Conservation (phyloP, 1,140 invertebrate species). For the Euborellia annulipes region DNA sequence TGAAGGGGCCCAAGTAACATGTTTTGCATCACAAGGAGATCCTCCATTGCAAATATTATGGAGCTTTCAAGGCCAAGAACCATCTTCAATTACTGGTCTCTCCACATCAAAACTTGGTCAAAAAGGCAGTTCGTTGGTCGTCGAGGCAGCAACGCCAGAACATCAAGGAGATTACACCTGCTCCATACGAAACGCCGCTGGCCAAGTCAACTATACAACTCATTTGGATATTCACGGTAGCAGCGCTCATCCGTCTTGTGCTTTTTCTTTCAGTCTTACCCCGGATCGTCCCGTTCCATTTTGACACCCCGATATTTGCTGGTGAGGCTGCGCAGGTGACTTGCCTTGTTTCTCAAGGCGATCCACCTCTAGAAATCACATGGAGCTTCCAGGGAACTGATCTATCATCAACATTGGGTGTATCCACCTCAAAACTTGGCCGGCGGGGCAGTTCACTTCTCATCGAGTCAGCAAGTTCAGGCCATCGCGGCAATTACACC, state of each 20-base stretch:
- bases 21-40: constrained; percentile 25
- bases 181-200: constrained; percentile 50
- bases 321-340: constrained; percentile 29
- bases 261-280: constrained; percentile 27
- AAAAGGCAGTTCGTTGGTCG: constrained; percentile 20
- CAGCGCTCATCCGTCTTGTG: too few relatives aligned
- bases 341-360: constrained; percentile 25
- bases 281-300: constrained; percentile 32
- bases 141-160: constrained; percentile 39
- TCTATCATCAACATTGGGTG: constrained; percentile 22
- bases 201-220: constrained; percentile 43
- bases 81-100: constrained; percentile 23
- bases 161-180: constrained; percentile 70
- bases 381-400: constrained; percentile 23
- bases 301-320: constrained; percentile 26
- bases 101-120: constrained; percentile 26
- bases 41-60: constrained; percentile 22
- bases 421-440: constrained; percentile 27
- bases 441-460: constrained; percentile 19
- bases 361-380: constrained; percentile 21
- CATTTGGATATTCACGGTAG: constrained; percentile 30
- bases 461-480: constrained; percentile 37
- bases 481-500: constrained; percentile 63
- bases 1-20: constrained; percentile 25
- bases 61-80: constrained; percentile 21